Base-by-base conservation (phyloP, 2,888 invertebrate species). In the Aleiodes leptofemur region DNA sequence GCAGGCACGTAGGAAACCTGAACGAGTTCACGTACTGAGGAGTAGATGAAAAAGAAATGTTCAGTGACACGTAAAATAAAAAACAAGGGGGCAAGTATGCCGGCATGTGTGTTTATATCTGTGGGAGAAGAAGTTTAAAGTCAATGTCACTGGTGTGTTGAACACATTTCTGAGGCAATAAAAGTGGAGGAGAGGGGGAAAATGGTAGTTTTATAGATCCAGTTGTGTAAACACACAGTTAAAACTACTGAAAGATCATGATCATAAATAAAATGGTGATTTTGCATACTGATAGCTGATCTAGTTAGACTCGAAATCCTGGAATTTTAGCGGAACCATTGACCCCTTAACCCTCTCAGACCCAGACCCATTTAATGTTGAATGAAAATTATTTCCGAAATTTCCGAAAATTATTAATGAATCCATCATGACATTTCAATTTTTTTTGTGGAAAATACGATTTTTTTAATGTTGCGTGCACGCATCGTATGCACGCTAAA, bases 111-210 rank as follows among this genome's bases (percentile, higher is more conserved):
- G 55, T 55, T 38, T 34, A 55, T 55, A 55, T 38, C 13, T 1
- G 56, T 43, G 14, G 43, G 69, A 16, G 43, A 56, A 56, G 50
- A 71, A 50, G 31, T 71, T 48, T n/a, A 50, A n/a, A 43, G 56
- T 56, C 55, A 9, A 9, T 71, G 70, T 16, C 16, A 55, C 38
- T 43, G 55, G 38, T 29, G 48, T 53, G 23, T 23, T 16, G n/a
- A 70, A 61, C 61, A 61, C 38, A 61, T 61, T 61, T 14, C 43
- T 16, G 61, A 43, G 43, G 61, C 61, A 9, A 61, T 38, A 61
- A 61, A 61, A 14, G 3, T 43, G 14, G 43, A 7, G 61, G n/a
- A 38, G 61, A n/a, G 16, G 38, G 43, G 0, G 61, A 23, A 2
- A 23, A 23, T 23, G 23, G 23, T 61, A 34, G 34, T 61, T 64